phyloP scores from a whole-genome alignment of 37 sponge, comb jelly and placozoan genomes.

The Geodia barretti region DNA sequence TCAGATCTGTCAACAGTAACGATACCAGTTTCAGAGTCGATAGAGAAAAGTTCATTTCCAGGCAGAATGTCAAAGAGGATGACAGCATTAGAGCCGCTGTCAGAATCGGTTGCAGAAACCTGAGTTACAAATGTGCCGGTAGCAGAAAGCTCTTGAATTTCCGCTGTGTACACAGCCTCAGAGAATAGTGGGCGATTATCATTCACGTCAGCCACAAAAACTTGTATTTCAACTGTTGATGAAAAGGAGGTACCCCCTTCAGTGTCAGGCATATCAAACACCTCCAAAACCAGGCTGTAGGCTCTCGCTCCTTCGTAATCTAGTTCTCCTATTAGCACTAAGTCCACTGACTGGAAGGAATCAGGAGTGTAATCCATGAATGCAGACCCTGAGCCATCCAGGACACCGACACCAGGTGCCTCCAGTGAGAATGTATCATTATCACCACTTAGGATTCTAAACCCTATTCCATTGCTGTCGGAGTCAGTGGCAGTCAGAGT shows the following conservation, averaged over 20 bases:
- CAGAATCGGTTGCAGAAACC: slow-evolving; percentile 48
- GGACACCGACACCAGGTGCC: too few relatives aligned
- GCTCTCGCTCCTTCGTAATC: background rate
- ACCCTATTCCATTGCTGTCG: slow-evolving; percentile 25
- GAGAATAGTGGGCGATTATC: slow-evolving; percentile 68
- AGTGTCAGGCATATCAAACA: background rate
- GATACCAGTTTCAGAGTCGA: slow-evolving; percentile 42
- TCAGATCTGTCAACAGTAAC: slow-evolving; percentile 24
- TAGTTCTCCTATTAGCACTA: background rate
- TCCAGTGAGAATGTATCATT: background rate
- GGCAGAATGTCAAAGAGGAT: slow-evolving; percentile 6
- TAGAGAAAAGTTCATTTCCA: slow-evolving; percentile 19
- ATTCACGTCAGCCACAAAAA: slow-evolving; percentile 33
- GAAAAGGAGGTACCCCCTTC: background rate
- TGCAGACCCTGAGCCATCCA: too few relatives aligned
- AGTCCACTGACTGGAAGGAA: background rate
- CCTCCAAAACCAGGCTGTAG: background rate
- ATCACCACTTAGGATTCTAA: slow-evolving; percentile 6
- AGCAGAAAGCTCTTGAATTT: slow-evolving; percentile 32
- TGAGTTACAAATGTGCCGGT: slow-evolving; percentile 21
- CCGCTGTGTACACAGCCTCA: background rate
- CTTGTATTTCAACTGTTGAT: background rate
- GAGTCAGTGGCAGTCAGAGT: slow-evolving; percentile 44
- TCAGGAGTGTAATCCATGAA: too few relatives aligned
- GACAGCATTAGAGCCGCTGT: slow-evolving; percentile 40